These are phyloP conservation scores for Parnassius smintheus DNA, from an alignment of 2,888 invertebrate genomes.

Conservation along the genomic window DNA sequence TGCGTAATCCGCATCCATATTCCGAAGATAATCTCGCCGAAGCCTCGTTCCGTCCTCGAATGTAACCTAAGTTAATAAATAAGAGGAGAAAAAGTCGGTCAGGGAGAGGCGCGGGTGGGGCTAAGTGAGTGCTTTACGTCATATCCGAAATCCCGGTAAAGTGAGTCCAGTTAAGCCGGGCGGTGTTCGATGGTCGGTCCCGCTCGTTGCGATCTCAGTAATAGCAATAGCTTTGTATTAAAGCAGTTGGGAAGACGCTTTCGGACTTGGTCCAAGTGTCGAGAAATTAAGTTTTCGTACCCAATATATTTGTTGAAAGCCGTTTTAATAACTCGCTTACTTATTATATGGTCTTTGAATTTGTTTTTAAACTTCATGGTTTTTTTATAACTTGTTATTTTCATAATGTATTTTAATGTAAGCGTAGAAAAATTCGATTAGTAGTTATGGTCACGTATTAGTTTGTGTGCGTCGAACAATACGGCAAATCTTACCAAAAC, in stretches of 20 bases:
- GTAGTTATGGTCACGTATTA: too few species aligned
- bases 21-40: conserved; percentile 58
- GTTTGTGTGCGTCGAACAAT: too few species aligned
- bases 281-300: conserved; percentile 29
- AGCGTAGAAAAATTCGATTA: too few species aligned
- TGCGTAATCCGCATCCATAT: conserved; percentile 48
- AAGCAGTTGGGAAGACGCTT: conserved; percentile 71
- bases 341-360: too few species aligned
- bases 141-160: conserved; percentile 80
- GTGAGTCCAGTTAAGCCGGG: conserved; percentile 74
- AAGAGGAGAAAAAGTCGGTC: conserved; percentile 73
- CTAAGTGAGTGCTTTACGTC: conserved; percentile 79
- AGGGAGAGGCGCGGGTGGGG: conserved; percentile 36
- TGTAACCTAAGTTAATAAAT: conserved; percentile 75
- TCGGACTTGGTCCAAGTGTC: conserved; percentile 60
- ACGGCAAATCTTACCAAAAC: too few species aligned
- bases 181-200: conserved; percentile 72
- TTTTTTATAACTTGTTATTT: too few species aligned
- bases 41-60: conserved; percentile 59
- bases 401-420: too few species aligned
- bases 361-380: too few species aligned
- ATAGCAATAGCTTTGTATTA: conserved; percentile 81
- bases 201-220: conserved; percentile 69
- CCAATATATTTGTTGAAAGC: too few species aligned
- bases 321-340: too few species aligned